Percentiles rank a stretch among this genome's conserved stretches.
Conservation (phyloP, 2,113 vertebrate species). For the Panurus biarmicus region DNA sequence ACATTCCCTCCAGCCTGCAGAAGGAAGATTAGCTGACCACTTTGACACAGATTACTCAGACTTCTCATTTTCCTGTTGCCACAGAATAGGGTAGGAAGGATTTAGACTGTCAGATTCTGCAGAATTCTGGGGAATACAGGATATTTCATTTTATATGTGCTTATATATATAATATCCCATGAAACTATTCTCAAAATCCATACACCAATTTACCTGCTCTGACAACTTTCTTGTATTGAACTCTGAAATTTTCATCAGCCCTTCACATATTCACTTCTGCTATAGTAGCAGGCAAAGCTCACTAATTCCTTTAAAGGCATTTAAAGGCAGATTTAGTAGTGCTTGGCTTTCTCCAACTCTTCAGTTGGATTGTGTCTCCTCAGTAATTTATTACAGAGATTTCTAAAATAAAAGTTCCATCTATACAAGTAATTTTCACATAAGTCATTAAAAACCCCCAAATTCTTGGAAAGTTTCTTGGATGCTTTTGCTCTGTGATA, state of each 20-base stretch:
- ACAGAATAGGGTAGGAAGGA: not conserved
- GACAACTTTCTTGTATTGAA: not conserved
- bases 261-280: not conserved
- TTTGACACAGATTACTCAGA: not conserved
- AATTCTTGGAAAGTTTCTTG: not conserved
- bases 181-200: not conserved
- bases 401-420: not conserved
- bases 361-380: not conserved
- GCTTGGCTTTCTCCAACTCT: not conserved
- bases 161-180: not conserved
- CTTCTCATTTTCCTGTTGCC: not conserved
- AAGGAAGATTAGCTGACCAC: not conserved
- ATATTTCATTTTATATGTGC: not conserved
- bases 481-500: not conserved
- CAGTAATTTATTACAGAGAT: not conserved
- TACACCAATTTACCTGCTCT: not conserved
- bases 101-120: not conserved
- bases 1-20: not conserved
- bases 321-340: not conserved
- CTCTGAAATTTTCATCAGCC: not conserved
- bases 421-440: not conserved
- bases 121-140: not conserved
- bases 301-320: not conserved
- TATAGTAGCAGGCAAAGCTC: not conserved
- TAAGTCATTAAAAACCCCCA: not conserved